These are phyloP conservation scores for Drosophila tani DNA, from an alignment of 1,140 invertebrate genomes.

Conservation along the genomic window DNA sequence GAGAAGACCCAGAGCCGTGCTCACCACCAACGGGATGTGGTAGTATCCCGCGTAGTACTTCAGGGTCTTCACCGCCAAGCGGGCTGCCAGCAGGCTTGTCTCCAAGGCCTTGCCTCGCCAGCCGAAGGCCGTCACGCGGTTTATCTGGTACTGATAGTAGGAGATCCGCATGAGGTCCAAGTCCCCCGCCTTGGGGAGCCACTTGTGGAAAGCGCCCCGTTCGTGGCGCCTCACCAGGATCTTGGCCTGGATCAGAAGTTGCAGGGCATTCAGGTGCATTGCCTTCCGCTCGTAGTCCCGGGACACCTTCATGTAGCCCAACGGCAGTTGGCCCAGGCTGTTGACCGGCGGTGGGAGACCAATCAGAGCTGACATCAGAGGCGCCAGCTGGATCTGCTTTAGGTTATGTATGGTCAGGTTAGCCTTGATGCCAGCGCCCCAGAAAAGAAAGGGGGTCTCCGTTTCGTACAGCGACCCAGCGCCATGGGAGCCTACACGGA, in stretches of 20 bases:
- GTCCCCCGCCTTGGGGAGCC: slow-evolving; percentile 27
- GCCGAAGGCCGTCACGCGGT: not conserved
- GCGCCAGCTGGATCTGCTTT: slow-evolving; percentile 95
- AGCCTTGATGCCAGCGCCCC: slow-evolving; percentile 93
- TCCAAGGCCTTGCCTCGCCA: slow-evolving; percentile 28
- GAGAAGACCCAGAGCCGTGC: slow-evolving; percentile 86
- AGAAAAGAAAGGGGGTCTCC: slow-evolving; percentile 95
- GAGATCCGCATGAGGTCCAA: slow-evolving; percentile 31
- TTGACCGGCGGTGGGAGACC: slow-evolving; percentile 96
- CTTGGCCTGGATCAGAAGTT: slow-evolving; percentile 90
- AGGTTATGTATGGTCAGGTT: slow-evolving; percentile 86
- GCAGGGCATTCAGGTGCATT: slow-evolving; percentile 89
- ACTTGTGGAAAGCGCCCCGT: slow-evolving; percentile 41
- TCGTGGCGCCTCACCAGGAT: slow-evolving; percentile 64
- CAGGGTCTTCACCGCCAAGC: slow-evolving; percentile 86
- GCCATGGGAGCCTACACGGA: slow-evolving; percentile 91
- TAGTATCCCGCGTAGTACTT: slow-evolving; percentile 92
- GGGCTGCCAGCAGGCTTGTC: slow-evolving; percentile 30
- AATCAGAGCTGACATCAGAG: slow-evolving; percentile 94
- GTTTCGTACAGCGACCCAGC: slow-evolving; percentile 94
- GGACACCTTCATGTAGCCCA: slow-evolving; percentile 87
- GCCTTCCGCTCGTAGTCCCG: slow-evolving; percentile 87
- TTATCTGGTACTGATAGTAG: slow-evolving; percentile 15
- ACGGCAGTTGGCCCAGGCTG: slow-evolving; percentile 91
- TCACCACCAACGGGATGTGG: slow-evolving; percentile 87